Conservation (phyloP, 2,888 invertebrate genomes). For the Agrochola lychnidis region DNA sequence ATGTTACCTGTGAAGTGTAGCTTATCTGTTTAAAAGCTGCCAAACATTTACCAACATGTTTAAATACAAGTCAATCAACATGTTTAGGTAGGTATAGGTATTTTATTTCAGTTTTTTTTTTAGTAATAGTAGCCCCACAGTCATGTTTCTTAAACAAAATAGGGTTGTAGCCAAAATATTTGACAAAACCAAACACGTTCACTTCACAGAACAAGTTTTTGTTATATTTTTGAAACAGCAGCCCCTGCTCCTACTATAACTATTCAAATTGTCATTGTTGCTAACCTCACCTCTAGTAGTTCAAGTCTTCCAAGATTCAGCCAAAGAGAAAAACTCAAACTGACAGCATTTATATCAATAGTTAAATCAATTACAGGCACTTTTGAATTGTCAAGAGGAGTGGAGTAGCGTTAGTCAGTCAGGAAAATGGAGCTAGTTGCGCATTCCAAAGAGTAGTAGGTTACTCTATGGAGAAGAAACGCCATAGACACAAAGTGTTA, state of each 20-base stretch:
- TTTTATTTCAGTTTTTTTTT: not conserved
- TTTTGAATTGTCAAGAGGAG: not conserved
- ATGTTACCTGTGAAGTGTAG: not conserved
- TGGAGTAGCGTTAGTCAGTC: too few species aligned
- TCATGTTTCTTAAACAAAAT: not conserved
- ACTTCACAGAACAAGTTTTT: not conserved
- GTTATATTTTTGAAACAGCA: not conserved
- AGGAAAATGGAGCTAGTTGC: not conserved
- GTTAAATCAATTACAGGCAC: not conserved
- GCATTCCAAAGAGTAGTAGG: not conserved
- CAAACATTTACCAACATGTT: slow-evolving; percentile 38
- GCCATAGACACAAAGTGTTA: too few species aligned
- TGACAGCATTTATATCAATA: not conserved
- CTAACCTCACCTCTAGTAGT: slow-evolving; percentile 1
- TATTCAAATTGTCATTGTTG: not conserved
- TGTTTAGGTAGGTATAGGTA: not conserved
- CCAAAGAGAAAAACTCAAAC: not conserved
- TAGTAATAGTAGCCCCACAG: not conserved
- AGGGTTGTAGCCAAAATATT: not conserved
- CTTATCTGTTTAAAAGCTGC: slow-evolving; percentile 34
- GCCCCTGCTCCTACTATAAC: too few species aligned
- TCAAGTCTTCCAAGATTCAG: not conserved
- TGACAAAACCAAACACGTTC: slow-evolving; percentile 7
- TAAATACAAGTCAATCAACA: slow-evolving; percentile 27
- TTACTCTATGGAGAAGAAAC: not conserved